These are phyloP conservation scores for Orthosia cruda DNA, from an alignment of 2,888 invertebrate species.

Conservation along the genomic window DNA sequence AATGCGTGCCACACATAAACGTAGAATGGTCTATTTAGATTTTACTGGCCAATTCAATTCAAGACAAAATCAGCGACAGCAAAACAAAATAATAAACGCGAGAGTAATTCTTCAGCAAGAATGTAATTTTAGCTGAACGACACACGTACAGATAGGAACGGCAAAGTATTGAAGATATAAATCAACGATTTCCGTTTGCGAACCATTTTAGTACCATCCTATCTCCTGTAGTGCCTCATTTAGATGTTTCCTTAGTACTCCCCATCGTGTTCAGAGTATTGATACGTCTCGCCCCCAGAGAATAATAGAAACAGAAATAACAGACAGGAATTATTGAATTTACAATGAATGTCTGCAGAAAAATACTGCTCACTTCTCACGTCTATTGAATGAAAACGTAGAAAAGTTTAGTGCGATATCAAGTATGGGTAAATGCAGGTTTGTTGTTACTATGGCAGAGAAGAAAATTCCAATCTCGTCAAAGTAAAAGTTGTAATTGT, in stretches of 20 bases:
- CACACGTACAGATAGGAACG: conserved; percentile 31
- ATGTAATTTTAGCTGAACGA: conserved; percentile 43
- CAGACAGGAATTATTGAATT: conserved; percentile 57
- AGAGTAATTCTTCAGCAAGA: conserved; percentile 30
- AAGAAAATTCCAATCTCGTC: conserved; percentile 30
- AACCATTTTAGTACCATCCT: conserved; percentile 53
- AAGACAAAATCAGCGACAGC: conserved; percentile 30
- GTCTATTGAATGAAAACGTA: conserved; percentile 35
- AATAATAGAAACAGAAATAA: conserved; percentile 61
- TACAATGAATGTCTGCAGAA: conserved; percentile 49
- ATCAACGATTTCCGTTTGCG: conserved; percentile 50
- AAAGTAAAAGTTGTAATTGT: conserved; percentile 23
- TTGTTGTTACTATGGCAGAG: conserved; percentile 13
- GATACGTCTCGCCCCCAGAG: conserved; percentile 34
- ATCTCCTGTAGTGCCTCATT: conserved; percentile 51
- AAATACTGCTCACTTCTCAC: conserved; percentile 53
- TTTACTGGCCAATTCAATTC: conserved; percentile 48
- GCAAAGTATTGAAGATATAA: conserved; percentile 47
- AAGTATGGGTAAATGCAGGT: conserved; percentile 8
- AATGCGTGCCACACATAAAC: conserved; percentile 10
- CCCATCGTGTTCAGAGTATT: conserved; percentile 43
- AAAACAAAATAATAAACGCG: conserved; percentile 53
- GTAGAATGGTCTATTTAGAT: conserved; percentile 45
- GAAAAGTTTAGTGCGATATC: conserved; percentile 27
- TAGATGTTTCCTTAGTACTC: conserved; percentile 39